Evolutionary conservation across 2,797 vertebrate species (phyloP).

Genomic region (Dermochelys coriacea): DNA sequence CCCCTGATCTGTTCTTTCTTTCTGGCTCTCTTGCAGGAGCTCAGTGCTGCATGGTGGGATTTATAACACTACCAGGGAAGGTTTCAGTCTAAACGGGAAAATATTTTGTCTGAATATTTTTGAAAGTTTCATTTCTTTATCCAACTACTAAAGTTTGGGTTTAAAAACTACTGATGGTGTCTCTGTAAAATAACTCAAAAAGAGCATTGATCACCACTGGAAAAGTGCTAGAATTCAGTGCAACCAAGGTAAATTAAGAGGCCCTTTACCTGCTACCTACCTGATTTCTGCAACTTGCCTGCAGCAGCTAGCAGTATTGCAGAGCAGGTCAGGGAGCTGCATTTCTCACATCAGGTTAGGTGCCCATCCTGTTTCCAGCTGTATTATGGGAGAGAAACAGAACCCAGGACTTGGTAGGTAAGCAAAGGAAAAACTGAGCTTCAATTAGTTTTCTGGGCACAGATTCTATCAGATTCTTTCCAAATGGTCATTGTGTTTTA

Average conservation of each 20-base stretch:
- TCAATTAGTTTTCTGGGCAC: background rate
- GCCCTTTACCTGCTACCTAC: background rate
- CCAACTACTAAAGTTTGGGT: background rate
- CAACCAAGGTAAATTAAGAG: background rate
- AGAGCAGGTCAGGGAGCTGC: background rate
- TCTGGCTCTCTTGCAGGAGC: background rate
- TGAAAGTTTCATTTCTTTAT: background rate
- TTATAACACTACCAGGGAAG: background rate
- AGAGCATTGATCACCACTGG: background rate
- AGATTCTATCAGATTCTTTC: background rate
- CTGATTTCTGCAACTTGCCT: background rate
- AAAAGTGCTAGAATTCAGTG: background rate
- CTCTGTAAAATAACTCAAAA: background rate
- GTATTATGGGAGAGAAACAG: background rate
- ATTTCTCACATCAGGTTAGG: background rate
- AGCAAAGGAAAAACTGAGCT: background rate
- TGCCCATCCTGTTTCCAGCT: background rate
- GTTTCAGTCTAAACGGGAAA: background rate
- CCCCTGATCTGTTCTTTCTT: background rate
- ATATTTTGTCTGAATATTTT: background rate
- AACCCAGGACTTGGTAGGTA: background rate
- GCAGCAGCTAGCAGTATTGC: background rate
- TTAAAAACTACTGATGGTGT: background rate
- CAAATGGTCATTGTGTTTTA: background rate
- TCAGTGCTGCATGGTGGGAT: background rate